Conservation (phyloP, 1,140 invertebrate genomes). For the Leptinotarsa undecemlineata region DNA sequence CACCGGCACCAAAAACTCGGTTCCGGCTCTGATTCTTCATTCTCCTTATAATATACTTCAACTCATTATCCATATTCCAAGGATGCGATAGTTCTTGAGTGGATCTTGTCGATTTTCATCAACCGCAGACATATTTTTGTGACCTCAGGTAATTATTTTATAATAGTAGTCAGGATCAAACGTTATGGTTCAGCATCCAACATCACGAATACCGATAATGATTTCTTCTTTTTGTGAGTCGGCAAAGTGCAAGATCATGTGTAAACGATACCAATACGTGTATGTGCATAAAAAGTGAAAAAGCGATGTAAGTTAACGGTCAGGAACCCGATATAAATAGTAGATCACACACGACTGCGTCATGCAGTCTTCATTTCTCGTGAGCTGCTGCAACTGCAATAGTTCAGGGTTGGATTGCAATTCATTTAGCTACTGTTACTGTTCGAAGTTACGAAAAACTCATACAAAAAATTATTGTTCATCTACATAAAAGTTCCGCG, state of each 20-base stretch:
- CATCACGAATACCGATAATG: conserved; percentile 9
- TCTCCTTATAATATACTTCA: too few relatives aligned
- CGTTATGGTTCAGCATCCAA: not conserved
- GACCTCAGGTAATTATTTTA: not conserved
- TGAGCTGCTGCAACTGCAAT: conserved; percentile 2
- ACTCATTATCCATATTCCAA: too few relatives aligned
- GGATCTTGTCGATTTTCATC: too few relatives aligned
- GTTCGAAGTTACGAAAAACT: too few relatives aligned
- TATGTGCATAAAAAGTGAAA: conserved; percentile 8
- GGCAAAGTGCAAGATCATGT: conserved; percentile 15
- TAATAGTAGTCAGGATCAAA: not conserved
- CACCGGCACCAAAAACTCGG: too few relatives aligned
- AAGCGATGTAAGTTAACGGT: conserved; percentile 14
- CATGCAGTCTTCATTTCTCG: conserved; percentile 5
- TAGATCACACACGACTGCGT: conserved; percentile 11
- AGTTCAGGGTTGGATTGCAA: not conserved
- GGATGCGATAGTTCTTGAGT: too few relatives aligned
- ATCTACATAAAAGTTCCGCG: too few relatives aligned
- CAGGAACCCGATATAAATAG: conserved; percentile 11
- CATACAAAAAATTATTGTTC: too few relatives aligned
- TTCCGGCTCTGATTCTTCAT: too few relatives aligned
- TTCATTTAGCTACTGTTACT: not conserved
- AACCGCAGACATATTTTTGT: not conserved
- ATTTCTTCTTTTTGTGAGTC: conserved; percentile 10
- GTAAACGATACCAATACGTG: conserved; percentile 20